These are phyloP conservation scores for Rattus rattus DNA, from an alignment of 2,113 vertebrate species.

Conservation along the genomic window DNA sequence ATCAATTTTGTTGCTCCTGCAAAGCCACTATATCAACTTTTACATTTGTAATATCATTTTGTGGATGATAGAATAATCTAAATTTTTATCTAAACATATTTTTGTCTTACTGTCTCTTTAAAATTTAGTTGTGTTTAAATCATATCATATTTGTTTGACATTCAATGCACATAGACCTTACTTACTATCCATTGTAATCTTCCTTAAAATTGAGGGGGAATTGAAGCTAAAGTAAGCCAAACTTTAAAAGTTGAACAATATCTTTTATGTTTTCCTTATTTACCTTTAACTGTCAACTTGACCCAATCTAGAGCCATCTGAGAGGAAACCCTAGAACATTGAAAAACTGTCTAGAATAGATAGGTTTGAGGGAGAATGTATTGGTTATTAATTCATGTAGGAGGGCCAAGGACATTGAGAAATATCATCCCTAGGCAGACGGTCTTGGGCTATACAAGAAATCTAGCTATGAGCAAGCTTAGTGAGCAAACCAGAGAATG, in stretches of 20 bases:
- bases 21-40: neutral
- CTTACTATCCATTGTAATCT: neutral
- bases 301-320: neutral
- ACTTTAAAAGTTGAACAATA: neutral
- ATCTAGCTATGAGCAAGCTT: neutral
- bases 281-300: neutral
- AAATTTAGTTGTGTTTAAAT: neutral
- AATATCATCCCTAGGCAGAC: neutral
- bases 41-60: neutral
- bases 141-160: neutral
- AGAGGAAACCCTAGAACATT: neutral
- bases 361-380: neutral
- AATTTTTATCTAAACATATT: neutral
- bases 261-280: neutral
- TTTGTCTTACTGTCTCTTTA: neutral
- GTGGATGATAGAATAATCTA: neutral
- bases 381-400: neutral
- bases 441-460: neutral
- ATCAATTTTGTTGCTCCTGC: neutral
- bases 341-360: neutral
- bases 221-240: neutral
- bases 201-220: too few species aligned
- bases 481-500: neutral
- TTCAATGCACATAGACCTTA: neutral
- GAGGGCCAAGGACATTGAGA: neutral